Conservation (phyloP, 2,797 vertebrate species). For the Spea hammondii region DNA sequence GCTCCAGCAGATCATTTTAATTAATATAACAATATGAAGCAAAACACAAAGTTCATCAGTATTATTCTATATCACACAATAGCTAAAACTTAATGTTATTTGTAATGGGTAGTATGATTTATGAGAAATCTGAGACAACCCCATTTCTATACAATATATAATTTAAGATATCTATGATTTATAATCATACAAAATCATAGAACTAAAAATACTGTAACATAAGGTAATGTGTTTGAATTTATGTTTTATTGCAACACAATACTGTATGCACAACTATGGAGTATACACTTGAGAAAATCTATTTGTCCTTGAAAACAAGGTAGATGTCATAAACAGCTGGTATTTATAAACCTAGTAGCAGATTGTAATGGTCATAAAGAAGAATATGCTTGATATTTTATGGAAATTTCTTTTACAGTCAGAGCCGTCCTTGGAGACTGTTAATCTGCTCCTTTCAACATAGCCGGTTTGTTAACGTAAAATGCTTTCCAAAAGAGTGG, state of each 20-base stretch:
- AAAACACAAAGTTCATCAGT: neutral
- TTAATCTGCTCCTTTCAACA: constrained; percentile 59
- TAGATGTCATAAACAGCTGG: constrained; percentile 55
- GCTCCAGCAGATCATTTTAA: too few relatives aligned
- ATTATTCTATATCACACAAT: neutral
- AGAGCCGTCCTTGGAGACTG: constrained; percentile 56
- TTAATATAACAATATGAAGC: too few relatives aligned
- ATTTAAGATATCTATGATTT: too few relatives aligned
- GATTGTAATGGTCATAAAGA: constrained; percentile 62
- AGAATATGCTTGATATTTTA: constrained; percentile 55
- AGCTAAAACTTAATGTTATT: too few relatives aligned
- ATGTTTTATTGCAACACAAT: neutral
- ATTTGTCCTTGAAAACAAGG: constrained; percentile 56
- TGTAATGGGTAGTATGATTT: too few relatives aligned
- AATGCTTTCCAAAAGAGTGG: constrained; percentile 56
- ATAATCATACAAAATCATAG: too few relatives aligned
- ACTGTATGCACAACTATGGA: constrained; percentile 21
- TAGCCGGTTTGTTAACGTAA: constrained; percentile 57
- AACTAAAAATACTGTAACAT: too few relatives aligned
- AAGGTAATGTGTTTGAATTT: too few relatives aligned
- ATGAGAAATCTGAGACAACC: too few relatives aligned
- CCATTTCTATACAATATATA: too few relatives aligned
- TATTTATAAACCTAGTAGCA: constrained; percentile 62
- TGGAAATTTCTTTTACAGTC: constrained; percentile 62
- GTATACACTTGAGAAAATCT: constrained; percentile 46